phyloP scores from a whole-genome alignment of 2,888 invertebrate species.

The Heliconius cydno region DNA sequence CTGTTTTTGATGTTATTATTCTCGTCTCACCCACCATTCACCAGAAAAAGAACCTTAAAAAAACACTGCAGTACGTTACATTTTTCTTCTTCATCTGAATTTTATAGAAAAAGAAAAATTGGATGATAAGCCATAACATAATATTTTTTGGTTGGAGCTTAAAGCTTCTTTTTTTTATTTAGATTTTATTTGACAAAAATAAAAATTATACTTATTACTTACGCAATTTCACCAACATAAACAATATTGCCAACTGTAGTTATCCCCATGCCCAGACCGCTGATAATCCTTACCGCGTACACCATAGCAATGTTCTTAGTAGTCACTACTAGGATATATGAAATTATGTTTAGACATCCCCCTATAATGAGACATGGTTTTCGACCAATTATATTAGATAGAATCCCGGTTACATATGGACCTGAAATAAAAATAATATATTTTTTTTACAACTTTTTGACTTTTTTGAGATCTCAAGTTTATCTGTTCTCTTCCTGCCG shows the following conservation, averaged over 20 bases:
- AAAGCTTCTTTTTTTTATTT: no score
- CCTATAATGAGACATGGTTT: constrained; percentile 56
- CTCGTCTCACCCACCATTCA: no score
- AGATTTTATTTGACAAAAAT: no score
- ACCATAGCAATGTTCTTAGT: constrained; percentile 50
- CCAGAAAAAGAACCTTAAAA: no score
- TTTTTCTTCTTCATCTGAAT: no score
- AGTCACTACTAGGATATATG: constrained; percentile 52
- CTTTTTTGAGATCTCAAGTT: no score
- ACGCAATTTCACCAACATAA: constrained; percentile 55
- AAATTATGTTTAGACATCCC: constrained; percentile 50
- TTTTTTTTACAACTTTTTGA: background rate
- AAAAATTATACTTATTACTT: constrained; percentile 48
- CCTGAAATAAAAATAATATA: constrained; percentile 47
- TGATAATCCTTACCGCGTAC: constrained; percentile 50
- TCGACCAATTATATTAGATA: constrained; percentile 55
- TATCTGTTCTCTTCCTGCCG: no score
- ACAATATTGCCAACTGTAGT: constrained; percentile 52
- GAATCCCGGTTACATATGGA: constrained; percentile 53
- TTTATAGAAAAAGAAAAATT: no score
- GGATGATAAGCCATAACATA: no score
- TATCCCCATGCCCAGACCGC: constrained; percentile 53
- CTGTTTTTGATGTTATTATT: no score
- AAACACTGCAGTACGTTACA: no score
- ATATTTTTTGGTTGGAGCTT: no score